Base-by-base conservation (phyloP, 2,113 vertebrate species). In the Synodontis membranacea region DNA sequence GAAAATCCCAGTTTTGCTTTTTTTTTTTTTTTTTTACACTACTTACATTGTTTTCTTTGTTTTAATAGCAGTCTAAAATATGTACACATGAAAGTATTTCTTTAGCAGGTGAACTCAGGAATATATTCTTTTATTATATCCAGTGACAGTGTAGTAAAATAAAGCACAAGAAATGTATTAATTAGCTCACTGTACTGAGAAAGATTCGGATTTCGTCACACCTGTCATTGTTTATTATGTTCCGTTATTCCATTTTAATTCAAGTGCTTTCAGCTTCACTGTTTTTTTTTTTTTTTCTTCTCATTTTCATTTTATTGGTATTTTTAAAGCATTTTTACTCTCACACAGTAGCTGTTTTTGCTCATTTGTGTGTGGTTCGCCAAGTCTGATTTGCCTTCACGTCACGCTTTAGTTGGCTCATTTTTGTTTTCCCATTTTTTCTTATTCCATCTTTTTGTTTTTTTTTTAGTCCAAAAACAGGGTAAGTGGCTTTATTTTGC, bases 401-500 rank as follows among this genome's bases (percentile, higher is more conserved):
- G 84, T 94, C 92, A 86, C 91, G 90, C 86, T 81, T 84, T 82
- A 37, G 86, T 93, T 88, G 83, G 52, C 75, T 88, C 75, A 91
- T 89, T 89, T 92, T 48, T 62, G 82, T 58, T 95, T 93, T 91
- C 89, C 88, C 88, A 44, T 90, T 39, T 92, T 92, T 91, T 93
- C 84, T 90, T 84, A 93, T 91, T 91, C 91, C 91, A 91, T 86
- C 91, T 44, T 85, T 88, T 62, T 78, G n/a, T 83, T 92, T 91
- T 92, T 92, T 94, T 88, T 95, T 93, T 96, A 97, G 96, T 94
- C 94, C 94, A 92, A 95, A 95, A 94, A 96, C 96, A 62, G 97
- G 97, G 96, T 97, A 96, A 97, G 96, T 97, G 87, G 86, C 34
- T 91, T 85, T 91, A 92, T 42, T 58, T 94, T 92, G 89, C 85